Evolutionary conservation across 1,140 invertebrate genomes (phyloP).

Genomic region (Cydia fagiglandana): DNA sequence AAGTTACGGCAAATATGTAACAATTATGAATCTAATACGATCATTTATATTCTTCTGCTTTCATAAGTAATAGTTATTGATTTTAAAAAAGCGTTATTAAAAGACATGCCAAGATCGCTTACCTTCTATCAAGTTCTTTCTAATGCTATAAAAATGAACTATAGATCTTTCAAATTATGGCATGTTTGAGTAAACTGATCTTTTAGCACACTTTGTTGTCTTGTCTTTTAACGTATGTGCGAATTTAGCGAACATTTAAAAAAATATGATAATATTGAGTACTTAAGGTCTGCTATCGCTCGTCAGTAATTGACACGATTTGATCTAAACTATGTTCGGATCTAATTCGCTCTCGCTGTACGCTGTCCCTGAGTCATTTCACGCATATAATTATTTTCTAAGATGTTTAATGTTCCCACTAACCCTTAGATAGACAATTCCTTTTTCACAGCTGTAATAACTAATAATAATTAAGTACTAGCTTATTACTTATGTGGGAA

Average conservation of each 20-base stretch:
- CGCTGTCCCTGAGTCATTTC: not conserved
- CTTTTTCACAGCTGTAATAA: not conserved
- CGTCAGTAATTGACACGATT: too few relatives aligned
- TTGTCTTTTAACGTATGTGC: not conserved
- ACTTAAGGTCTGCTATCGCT: too few relatives aligned
- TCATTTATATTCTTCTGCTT: too few relatives aligned
- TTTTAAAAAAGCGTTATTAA: too few relatives aligned
- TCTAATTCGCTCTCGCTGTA: not conserved
- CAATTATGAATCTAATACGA: too few relatives aligned
- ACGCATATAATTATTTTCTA: not conserved
- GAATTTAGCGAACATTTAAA: not conserved
- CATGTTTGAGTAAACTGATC: conserved; percentile 1
- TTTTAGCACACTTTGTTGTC: not conserved
- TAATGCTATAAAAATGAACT: too few relatives aligned
- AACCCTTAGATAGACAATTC: not conserved
- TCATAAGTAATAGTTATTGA: too few relatives aligned
- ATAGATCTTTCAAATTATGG: not conserved
- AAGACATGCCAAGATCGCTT: too few relatives aligned
- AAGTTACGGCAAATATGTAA: too few relatives aligned
- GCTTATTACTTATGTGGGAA: not conserved
- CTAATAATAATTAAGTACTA: not conserved
- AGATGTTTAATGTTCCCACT: not conserved
- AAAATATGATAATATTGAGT: not conserved
- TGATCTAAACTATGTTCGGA: too few relatives aligned
- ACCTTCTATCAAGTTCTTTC: too few relatives aligned